Percentiles rank a stretch among this genome's conserved stretches.
Evolutionary conservation across 2,113 vertebrate genomes (phyloP).

Genomic region (Heterotilapia buettikoferi): DNA sequence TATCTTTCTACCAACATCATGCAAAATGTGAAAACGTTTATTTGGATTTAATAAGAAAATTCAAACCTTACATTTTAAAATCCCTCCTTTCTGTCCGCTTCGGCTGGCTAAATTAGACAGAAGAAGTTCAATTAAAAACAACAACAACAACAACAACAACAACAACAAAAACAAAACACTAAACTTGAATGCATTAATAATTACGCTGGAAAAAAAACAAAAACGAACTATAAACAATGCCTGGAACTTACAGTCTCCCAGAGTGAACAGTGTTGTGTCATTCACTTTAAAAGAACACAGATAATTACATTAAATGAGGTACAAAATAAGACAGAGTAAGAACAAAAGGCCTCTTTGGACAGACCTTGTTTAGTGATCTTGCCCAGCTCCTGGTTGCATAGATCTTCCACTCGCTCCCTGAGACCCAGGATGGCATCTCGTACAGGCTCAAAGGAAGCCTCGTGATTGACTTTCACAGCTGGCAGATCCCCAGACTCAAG

Average conservation of each 20-base stretch:
- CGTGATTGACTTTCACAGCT: slow-evolving; percentile 44
- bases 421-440: slow-evolving; percentile 53
- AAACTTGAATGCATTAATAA: neutral
- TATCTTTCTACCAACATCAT: neutral
- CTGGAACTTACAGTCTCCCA: slow-evolving; percentile 51
- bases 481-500: slow-evolving; percentile 57
- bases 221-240: neutral
- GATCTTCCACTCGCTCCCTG: slow-evolving; percentile 62
- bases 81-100: slow-evolving; percentile 12
- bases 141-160: accelerated
- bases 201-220: neutral
- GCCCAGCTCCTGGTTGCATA: slow-evolving; percentile 71
- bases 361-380: slow-evolving; percentile 71
- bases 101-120: slow-evolving; percentile 15
- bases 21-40: neutral
- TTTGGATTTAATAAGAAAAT: neutral
- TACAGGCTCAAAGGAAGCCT: slow-evolving; percentile 62
- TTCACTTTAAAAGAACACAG: slow-evolving; percentile 57
- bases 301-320: neutral
- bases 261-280: slow-evolving; percentile 54
- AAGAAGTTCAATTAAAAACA: neutral
- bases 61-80: slow-evolving; percentile 65
- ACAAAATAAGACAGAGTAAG: neutral
- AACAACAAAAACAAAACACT: neutral
- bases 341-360: neutral